Evolutionary conservation across 1,140 invertebrate genomes (phyloP), one percentile per base, ranked within the genome.

Genomic region (Sycophila sp.): DNA sequence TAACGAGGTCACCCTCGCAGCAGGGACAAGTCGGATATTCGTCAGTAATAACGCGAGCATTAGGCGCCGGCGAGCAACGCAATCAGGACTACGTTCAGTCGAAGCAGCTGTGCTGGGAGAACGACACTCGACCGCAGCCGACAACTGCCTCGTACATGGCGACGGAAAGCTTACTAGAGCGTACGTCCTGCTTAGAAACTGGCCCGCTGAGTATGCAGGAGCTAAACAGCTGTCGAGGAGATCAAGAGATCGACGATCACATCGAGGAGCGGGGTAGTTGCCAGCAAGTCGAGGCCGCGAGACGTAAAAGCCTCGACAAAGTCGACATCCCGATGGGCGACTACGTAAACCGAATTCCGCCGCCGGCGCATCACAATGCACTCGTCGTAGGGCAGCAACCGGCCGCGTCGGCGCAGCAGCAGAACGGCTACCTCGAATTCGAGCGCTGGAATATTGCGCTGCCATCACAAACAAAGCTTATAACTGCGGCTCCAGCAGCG

Each of bases 201-300:
- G 84, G 78, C 73, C 86, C 88, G 81, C 88, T 92, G 55, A 88
- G 88, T 24, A 81, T 92, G 72, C 91, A 92, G 82, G 90, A 92
- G 83, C 82, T 92, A 24, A 91, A 89, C 34, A 90, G 91, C 77
- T 92, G 91, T 81, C 83, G 91, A 53, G 91, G 91, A 24, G 92
- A 93, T n/a, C n/a, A n/a, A n/a, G n/a, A n/a, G n/a, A 76, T 90
- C 91, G 6, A 92, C 92, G 90, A 91, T 88, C 80, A 90, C 92
- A 76, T 91, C 92, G 17, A 92, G 92, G 82, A 92, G 91, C 82
- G 60, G 65, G 15, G 45, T 36, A 32, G 38, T 63, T 0, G n/a
- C 62, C 38, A 73, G 55, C 38, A 30, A n/a, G n/a, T n/a, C n/a
- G n/a, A n/a, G n/a, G n/a, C n/a, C n/a, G n/a, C 82, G 32, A 86